A percentile compares a stretch with the other conserved stretches of the same genome.
Evolutionary conservation across 2,797 vertebrate genomes (phyloP).

Genomic region (Ambastaia sidthimunki): DNA sequence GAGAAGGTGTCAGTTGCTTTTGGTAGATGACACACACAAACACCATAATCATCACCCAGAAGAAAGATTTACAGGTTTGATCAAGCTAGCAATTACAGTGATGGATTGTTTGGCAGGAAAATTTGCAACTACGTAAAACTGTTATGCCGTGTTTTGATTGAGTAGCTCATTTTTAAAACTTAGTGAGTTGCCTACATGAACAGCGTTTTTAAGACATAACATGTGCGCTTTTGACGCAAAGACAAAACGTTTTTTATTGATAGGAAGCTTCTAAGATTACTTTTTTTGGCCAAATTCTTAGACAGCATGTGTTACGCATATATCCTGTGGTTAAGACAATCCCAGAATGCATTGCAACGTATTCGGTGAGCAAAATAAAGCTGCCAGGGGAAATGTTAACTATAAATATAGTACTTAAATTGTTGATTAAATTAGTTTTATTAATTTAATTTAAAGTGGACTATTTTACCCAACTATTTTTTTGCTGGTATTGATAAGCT

Average conservation of each 20-base stretch:
- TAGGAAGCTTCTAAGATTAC: too few relatives aligned
- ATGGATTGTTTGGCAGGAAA: background rate
- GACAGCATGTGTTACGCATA: too few relatives aligned
- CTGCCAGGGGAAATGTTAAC: too few relatives aligned
- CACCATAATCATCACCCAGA: constrained; percentile 10
- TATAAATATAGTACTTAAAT: too few relatives aligned
- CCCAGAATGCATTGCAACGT: too few relatives aligned
- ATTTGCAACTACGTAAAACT: background rate
- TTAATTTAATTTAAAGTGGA: background rate
- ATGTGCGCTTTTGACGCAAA: too few relatives aligned
- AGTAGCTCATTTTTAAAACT: background rate
- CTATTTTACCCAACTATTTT: background rate
- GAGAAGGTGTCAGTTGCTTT: constrained; percentile 15
- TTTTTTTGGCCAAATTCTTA: too few relatives aligned
- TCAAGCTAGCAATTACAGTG: background rate
- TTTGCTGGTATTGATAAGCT: too few relatives aligned
- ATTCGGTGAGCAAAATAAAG: too few relatives aligned
- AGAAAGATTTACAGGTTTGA: background rate
- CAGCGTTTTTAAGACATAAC: background rate
- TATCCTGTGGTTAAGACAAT: too few relatives aligned
- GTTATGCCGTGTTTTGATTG: background rate
- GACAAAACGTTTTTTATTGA: too few relatives aligned
- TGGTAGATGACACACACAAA: constrained; percentile 3
- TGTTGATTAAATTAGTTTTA: too few relatives aligned
- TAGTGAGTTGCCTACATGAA: background rate